Evolutionary conservation across 2,113 vertebrate genomes (phyloP), one percentile per base, ranked within the genome.

Genomic region (Indri indri): DNA sequence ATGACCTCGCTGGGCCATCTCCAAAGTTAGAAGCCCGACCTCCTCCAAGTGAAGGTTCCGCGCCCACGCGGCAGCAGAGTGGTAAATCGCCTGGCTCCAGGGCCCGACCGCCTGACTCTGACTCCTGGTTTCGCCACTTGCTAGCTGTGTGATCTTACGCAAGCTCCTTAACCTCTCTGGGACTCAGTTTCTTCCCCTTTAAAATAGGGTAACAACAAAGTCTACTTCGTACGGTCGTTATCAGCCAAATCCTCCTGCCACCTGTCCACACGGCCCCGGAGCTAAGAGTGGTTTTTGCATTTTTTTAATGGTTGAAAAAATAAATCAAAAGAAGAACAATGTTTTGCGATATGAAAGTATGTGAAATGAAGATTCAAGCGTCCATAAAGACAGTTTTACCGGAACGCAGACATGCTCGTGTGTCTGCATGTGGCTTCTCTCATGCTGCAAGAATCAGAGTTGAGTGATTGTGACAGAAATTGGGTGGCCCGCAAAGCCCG

Each of bases 401-500:
- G 59, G n/a, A 37, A 45, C 37, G 47, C 11, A 37, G 73, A 50
- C 10, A 8, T 0, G 0, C 47, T 23, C 11, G 0, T 1, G 57
- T 42, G 23, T 52, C 16, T 13, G 1, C 5, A 3, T 8, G 0
- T 0, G 42, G 71, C 61, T 23, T 8, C 13, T 2, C 23, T 30
- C 23, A 5, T 0, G 1, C 9, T 6, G 2, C 0, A 8, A 27
- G 4, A 22, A 4, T 23, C 42, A 8, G 84, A 89, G 23, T 0
- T 27, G 92, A 42, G 25, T 3, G 25, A 23, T 25, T n/a, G 40
- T 5, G 30, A n/a, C 9, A 22, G 54, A 85, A 66, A 5, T 61
- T 1, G 0, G 0, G 10, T 6, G 6, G 18, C 22, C 74, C 32
- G 2, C 25, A 16, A 45, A 59, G 42, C 40, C 68, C 47, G 1